A percentile compares a stretch with the other conserved stretches of the same genome.
Conservation (phyloP, 2,113 vertebrate species). For the Petroica traversi region DNA sequence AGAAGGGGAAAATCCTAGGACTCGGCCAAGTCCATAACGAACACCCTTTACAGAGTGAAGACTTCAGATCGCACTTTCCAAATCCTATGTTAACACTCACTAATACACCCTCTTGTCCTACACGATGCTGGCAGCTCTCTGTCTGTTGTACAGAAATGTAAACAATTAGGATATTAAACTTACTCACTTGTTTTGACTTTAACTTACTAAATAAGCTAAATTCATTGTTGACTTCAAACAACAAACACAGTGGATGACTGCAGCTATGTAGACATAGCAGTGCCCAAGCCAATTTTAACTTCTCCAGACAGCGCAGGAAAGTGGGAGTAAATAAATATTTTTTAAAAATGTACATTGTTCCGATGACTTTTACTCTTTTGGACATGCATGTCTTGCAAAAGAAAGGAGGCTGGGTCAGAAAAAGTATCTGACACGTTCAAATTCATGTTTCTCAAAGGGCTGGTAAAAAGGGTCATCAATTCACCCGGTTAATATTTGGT, state of each 20-base stretch:
- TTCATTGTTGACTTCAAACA: neutral
- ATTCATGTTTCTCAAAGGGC: neutral
- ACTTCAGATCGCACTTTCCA: accelerated
- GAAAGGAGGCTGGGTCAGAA: neutral
- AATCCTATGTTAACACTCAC: neutral
- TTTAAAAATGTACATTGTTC: neutral
- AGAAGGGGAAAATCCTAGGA: neutral
- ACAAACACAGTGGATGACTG: neutral
- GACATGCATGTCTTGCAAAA: neutral
- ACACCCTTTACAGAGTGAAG: accelerated
- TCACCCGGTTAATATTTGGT: neutral
- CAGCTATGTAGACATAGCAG: neutral
- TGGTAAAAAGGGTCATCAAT: neutral
- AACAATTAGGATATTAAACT: neutral
- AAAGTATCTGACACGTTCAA: neutral
- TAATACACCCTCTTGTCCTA: accelerated
- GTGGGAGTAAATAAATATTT: neutral
- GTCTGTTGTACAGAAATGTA: neutral
- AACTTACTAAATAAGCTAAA: neutral
- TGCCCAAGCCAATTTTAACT: neutral
- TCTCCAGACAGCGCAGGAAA: neutral
- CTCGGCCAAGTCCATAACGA: accelerated
- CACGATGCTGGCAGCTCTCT: neutral
- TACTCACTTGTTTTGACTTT: neutral
- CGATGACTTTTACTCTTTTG: neutral